phyloP scores from a whole-genome alignment of 1,140 invertebrate genomes.

The Ceratoteleas bidentatus region DNA sequence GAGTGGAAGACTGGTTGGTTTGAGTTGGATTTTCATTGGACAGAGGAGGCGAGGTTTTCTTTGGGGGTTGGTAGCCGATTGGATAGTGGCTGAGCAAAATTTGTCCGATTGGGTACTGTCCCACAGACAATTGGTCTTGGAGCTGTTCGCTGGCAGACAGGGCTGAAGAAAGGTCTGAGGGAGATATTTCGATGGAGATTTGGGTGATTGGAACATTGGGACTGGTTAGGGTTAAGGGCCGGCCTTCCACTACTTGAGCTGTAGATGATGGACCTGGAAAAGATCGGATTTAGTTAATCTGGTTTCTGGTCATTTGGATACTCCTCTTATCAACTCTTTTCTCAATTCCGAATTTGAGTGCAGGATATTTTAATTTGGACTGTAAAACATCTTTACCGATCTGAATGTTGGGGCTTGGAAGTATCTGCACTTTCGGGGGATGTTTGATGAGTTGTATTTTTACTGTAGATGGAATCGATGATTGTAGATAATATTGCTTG shows the following conservation, averaged over 20 bases:
- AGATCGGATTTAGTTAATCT: background rate
- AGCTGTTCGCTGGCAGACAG: slow-evolving; percentile 1
- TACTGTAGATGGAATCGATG: background rate
- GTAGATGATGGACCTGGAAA: slow-evolving; percentile 20
- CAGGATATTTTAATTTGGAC: too few relatives aligned
- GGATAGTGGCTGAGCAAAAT: background rate
- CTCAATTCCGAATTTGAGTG: too few relatives aligned
- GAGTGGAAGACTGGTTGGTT: background rate
- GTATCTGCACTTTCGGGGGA: background rate
- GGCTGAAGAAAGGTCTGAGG: slow-evolving; percentile 5
- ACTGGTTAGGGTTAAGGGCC: background rate
- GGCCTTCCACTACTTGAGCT: slow-evolving; percentile 14
- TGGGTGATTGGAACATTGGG: slow-evolving; percentile 9
- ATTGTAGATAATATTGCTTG: background rate
- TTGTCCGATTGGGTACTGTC: slow-evolving; percentile 28
- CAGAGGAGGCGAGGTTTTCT: background rate
- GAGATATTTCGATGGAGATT: slow-evolving; percentile 35
- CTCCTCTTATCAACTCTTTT: too few relatives aligned
- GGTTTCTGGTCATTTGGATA: too few relatives aligned
- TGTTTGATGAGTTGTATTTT: slow-evolving; percentile 18
- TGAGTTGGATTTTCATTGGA: background rate
- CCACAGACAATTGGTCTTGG: slow-evolving; percentile 15
- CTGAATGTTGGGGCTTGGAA: too few relatives aligned
- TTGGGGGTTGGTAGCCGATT: background rate
- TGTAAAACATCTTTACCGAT: too few relatives aligned